These are phyloP conservation scores for Apodemus speciosus DNA, from an alignment of 2,113 vertebrate genomes.

Conservation along the genomic window DNA sequence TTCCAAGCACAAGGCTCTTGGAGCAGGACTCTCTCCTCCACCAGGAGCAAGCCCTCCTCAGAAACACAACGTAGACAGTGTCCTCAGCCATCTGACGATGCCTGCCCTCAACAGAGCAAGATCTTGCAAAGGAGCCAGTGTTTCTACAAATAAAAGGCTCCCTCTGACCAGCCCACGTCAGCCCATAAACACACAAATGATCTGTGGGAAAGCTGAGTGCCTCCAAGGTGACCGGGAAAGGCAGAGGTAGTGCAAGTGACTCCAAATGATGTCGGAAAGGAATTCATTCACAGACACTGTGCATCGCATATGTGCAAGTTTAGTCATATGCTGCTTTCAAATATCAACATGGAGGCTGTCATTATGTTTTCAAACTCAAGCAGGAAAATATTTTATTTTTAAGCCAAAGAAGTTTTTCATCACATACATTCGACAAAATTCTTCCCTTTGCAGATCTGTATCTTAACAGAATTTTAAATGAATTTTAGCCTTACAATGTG, in stretches of 20 bases:
- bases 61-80: background rate
- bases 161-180: background rate
- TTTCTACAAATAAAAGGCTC: background rate
- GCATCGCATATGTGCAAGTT: background rate
- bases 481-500: background rate
- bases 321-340: background rate
- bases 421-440: slow-evolving; percentile 34
- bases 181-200: background rate
- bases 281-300: background rate
- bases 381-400: slow-evolving; percentile 18
- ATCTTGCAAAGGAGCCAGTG: background rate
- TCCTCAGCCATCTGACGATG: accelerated
- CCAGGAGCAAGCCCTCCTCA: background rate
- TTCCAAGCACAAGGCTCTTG: background rate
- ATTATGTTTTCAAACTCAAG: background rate
- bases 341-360: background rate
- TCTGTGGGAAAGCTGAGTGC: background rate
- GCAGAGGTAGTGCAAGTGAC: background rate
- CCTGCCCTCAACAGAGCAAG: background rate
- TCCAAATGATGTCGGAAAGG: background rate
- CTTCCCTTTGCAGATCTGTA: slow-evolving; percentile 23
- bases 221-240: background rate
- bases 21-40: background rate
- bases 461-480: background rate
- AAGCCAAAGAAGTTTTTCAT: slow-evolving; percentile 43